Conservation (phyloP, 2,113 vertebrate genomes). For the Plecotus auritus region DNA sequence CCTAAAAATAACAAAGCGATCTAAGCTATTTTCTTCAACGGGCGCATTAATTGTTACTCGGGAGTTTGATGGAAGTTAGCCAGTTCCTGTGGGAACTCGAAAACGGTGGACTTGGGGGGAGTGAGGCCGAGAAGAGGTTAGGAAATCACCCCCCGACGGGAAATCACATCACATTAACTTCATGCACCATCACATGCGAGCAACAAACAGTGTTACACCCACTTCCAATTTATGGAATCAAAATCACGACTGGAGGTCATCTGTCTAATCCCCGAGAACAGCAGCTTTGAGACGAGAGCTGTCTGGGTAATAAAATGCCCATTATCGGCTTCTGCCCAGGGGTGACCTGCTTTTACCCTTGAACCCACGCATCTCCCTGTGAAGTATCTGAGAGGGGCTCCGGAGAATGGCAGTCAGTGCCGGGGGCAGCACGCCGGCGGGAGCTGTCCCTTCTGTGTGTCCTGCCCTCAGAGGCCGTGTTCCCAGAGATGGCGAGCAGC, state of each 20-base stretch:
- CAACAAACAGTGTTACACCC: slow-evolving; percentile 55
- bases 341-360: slow-evolving; percentile 74
- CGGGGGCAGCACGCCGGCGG: slow-evolving; percentile 23
- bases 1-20: not conserved
- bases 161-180: slow-evolving; percentile 60
- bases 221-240: slow-evolving; percentile 73
- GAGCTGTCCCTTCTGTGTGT: slow-evolving; percentile 50
- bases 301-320: slow-evolving; percentile 68
- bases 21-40: not conserved
- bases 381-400: slow-evolving; percentile 60
- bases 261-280: slow-evolving; percentile 72
- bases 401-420: slow-evolving; percentile 55
- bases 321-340: slow-evolving; percentile 66
- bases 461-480: not conserved
- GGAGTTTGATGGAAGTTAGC: not conserved
- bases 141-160: slow-evolving; percentile 48
- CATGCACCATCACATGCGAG: slow-evolving; percentile 64
- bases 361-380: not conserved
- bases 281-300: slow-evolving; percentile 68
- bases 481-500: not conserved
- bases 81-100: not conserved
- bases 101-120: not conserved
- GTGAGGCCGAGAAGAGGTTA: slow-evolving; percentile 57
- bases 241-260: slow-evolving; percentile 67
- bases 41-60: not conserved